Conservation (phyloP, 2,113 vertebrate species). For the Catharus fuscescens region DNA sequence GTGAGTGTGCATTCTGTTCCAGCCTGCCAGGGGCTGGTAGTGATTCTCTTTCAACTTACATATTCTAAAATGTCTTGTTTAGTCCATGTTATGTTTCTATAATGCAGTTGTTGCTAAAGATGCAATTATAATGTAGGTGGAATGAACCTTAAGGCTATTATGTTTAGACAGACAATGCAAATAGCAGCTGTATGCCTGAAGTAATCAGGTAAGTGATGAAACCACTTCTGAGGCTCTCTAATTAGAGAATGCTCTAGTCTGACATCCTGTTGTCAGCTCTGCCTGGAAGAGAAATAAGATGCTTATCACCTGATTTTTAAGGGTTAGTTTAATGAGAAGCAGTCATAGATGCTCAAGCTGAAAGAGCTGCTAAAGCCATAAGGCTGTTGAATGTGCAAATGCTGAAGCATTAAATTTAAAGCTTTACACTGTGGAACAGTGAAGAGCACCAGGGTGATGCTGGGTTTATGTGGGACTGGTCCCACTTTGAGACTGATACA, state of each 20-base stretch:
- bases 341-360: not conserved
- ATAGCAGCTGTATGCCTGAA: not conserved
- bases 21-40: not conserved
- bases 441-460: not conserved
- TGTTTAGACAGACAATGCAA: not conserved
- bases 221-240: not conserved
- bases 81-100: not conserved
- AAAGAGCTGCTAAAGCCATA: not conserved
- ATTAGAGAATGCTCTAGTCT: not conserved
- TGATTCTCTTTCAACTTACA: not conserved
- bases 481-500: not conserved
- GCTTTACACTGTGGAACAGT: not conserved
- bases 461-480: not conserved
- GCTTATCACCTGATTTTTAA: not conserved
- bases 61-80: not conserved
- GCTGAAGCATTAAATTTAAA: not conserved
- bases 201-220: not conserved
- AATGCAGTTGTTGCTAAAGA: not conserved
- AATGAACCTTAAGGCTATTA: not conserved
- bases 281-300: not conserved
- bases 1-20: not conserved
- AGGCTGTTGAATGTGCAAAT: not conserved
- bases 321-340: not conserved
- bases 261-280: not conserved
- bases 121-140: not conserved